Conservation (phyloP, 2,797 vertebrate species). For the Hemitrygon akajei region DNA sequence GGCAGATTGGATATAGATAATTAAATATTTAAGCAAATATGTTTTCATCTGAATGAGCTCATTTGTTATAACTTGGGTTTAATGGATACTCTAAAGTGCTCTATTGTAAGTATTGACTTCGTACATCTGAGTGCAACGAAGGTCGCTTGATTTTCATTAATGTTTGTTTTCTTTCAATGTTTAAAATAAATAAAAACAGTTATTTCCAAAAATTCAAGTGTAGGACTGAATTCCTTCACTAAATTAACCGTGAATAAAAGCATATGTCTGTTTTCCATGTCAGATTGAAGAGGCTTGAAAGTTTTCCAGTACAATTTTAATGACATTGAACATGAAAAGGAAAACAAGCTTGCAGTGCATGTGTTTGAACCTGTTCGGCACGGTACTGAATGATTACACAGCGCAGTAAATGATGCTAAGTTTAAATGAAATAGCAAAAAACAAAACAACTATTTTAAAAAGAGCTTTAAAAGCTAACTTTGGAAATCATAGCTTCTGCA, state of each 20-base stretch:
- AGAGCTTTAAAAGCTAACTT: not conserved
- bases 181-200: not conserved
- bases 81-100: not conserved
- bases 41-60: not conserved
- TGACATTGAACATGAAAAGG: conserved; percentile 10
- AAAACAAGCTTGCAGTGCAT: conserved; percentile 9
- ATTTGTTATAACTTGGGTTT: not conserved
- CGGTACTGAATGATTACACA: not conserved
- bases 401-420: not conserved
- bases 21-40: not conserved
- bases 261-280: not conserved
- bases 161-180: not conserved
- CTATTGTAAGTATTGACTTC: too few relatives aligned
- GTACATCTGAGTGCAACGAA: not conserved
- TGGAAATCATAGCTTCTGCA: not conserved
- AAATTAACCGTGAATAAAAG: not conserved
- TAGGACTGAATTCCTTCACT: not conserved
- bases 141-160: not conserved
- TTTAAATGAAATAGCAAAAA: not conserved
- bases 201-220: not conserved
- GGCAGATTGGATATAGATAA: too few relatives aligned
- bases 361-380: not conserved
- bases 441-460: not conserved
- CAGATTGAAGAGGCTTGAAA: not conserved
- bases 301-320: conserved; percentile 26